Base-by-base conservation (phyloP, 2,888 invertebrate genomes). In the Zeuzera pyrina region DNA sequence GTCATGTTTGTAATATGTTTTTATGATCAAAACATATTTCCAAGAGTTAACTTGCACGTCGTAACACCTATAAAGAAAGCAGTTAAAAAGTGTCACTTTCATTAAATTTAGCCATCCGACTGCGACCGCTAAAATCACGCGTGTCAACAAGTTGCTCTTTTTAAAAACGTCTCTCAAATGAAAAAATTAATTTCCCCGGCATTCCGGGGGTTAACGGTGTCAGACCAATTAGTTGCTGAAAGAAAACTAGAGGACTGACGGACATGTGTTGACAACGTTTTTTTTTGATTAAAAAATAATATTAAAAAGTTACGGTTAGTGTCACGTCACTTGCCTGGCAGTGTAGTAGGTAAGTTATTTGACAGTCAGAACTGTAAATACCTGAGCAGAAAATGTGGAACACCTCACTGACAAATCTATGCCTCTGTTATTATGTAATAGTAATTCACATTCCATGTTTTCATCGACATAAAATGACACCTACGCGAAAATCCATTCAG, bases 221-320 rank as follows among this genome's bases (percentile, higher is more conserved):
- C 78, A 78, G 61, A 77, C 71, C 81, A 79, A 79, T 79, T 79
- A 79, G 79, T 76, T 61, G 45, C 59, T 71, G 70, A 77, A 77
- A 72, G 73, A 72, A 64, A 66, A 57, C 58, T 57, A 56, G 57
- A 58, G 57, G 52, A 59, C 57, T 55, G 68, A 62, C 64, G 66
- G 76, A 73, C 73, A 64, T 57, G 60, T 58, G 62, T 53, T 68
- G 71, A 69, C 68, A 56, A 36, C 39, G 42, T 58, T 64, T n/a
- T n/a, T n/a, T n/a, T 62, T 58, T 63, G 57, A 62, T 63, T 61
- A 58, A 62, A 57, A 59, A 31, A 29, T 38, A 29, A 38, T 39
- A 51, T 53, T 49, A 47, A 48, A 52, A 48, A 43, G 40, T 41
- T 34, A 43, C 47, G 47, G 41, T n/a, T n/a, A n/a, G 12, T 35